These are phyloP conservation scores for Cuniculus paca DNA, from an alignment of 2,797 vertebrate genomes.

Conservation along the genomic window DNA sequence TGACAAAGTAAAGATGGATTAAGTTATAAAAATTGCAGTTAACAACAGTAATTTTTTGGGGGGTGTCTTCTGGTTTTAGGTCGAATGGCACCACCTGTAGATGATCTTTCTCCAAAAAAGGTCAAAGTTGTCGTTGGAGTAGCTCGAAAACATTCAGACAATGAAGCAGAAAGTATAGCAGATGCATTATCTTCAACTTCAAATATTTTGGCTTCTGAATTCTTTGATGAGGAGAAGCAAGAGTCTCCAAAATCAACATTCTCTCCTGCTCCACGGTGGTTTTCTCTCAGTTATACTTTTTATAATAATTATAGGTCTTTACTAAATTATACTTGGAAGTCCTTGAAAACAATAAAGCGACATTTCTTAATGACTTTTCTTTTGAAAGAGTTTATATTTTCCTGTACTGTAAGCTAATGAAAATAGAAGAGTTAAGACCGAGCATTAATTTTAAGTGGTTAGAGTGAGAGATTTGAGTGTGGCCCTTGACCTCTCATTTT, in stretches of 20 bases:
- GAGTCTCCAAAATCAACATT: constrained; percentile 89
- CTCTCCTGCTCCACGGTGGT: constrained; percentile 88
- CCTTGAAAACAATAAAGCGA: constrained; percentile 47
- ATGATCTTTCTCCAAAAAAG: constrained; percentile 95
- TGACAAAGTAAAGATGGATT: constrained; percentile 14
- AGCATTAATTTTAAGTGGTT: constrained; percentile 12
- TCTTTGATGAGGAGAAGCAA: constrained; percentile 94
- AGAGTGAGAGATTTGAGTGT: constrained; percentile 21
- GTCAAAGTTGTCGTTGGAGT: constrained; percentile 96
- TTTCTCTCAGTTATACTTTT: constrained; percentile 63
- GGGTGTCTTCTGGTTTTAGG: constrained; percentile 87
- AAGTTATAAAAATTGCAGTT: constrained; percentile 14
- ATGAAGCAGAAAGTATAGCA: constrained; percentile 91
- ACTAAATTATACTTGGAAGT: neutral
- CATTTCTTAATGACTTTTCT: constrained; percentile 17
- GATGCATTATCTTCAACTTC: constrained; percentile 89
- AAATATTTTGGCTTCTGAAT: constrained; percentile 93
- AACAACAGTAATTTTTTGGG: neutral
- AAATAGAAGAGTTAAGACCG: constrained; percentile 4
- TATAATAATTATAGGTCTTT: constrained; percentile 39
- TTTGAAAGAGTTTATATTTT: constrained; percentile 61
- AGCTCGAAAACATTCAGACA: constrained; percentile 93
- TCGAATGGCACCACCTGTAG: constrained; percentile 97
- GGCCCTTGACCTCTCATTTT: neutral
- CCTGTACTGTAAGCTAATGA: neutral